Evolutionary conservation across 2,113 vertebrate species (phyloP).

Genomic region (Pterocles gutturalis): DNA sequence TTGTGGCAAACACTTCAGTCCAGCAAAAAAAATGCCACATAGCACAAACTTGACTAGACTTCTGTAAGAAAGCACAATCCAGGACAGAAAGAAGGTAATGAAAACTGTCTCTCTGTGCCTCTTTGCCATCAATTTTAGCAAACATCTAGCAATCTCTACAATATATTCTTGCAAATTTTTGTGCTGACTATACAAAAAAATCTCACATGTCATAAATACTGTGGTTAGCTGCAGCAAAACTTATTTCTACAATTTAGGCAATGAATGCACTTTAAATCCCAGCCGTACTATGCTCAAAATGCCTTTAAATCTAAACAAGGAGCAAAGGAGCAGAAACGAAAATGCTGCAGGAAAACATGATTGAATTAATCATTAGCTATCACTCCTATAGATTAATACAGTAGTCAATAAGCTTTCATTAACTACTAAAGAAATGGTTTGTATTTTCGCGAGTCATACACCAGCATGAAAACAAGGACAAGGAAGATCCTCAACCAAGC

Average conservation of each 20-base stretch:
- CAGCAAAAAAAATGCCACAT: neutral
- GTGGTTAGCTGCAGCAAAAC: neutral
- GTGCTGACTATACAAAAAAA: neutral
- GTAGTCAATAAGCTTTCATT: neutral
- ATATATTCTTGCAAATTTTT: neutral
- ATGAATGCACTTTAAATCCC: neutral
- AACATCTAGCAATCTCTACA: neutral
- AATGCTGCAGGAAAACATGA: neutral
- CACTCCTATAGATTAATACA: neutral
- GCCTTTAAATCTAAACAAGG: neutral
- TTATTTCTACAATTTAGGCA: neutral
- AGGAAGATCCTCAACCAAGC: neutral
- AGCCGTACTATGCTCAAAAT: neutral
- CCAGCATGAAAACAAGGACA: neutral
- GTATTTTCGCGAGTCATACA: neutral
- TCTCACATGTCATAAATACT: neutral
- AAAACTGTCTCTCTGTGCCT: neutral
- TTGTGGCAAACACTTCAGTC: neutral
- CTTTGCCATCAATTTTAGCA: neutral
- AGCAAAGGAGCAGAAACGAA: neutral
- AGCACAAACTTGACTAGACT: neutral
- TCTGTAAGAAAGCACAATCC: neutral
- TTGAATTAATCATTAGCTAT: neutral
- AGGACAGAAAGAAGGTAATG: neutral
- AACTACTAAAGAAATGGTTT: neutral